These are phyloP conservation scores for Saccostrea glomerata DNA, from an alignment of 1,140 invertebrate species.

Conservation along the genomic window DNA sequence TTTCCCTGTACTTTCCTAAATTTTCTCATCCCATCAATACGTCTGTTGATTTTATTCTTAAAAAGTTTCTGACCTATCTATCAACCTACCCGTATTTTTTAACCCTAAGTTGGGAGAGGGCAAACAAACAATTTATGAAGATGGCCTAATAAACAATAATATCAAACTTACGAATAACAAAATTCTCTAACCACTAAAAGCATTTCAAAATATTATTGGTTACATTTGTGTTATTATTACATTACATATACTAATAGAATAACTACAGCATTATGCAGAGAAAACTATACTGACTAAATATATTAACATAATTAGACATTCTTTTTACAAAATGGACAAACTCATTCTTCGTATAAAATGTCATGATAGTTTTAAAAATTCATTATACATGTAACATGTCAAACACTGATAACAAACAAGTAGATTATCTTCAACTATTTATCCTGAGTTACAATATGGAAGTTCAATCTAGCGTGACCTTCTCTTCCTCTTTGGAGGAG, in stretches of 20 bases:
- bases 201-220: too few species aligned
- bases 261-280: not conserved
- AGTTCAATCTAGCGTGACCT: not conserved
- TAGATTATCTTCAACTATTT: conserved; percentile 1
- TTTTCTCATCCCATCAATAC: too few species aligned
- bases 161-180: too few species aligned
- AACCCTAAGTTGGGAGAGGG: too few species aligned
- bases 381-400: not conserved
- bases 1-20: too few species aligned
- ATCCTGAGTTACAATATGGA: not conserved
- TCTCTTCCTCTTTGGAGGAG: conserved; percentile 2
- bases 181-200: too few species aligned
- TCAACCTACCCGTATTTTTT: too few species aligned
- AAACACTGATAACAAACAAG: not conserved
- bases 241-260: not conserved
- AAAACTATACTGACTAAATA: not conserved
- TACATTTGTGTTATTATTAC: not conserved
- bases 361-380: not conserved
- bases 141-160: too few species aligned
- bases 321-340: not conserved
- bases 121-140: too few species aligned
- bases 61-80: too few species aligned
- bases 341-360: not conserved
- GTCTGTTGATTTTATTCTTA: too few species aligned
- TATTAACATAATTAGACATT: not conserved